A percentile compares a stretch with the other conserved stretches of the same genome.
These are phyloP conservation scores for Hiodon tergisus DNA, from an alignment of 2,113 vertebrate species.

Conservation along the genomic window DNA sequence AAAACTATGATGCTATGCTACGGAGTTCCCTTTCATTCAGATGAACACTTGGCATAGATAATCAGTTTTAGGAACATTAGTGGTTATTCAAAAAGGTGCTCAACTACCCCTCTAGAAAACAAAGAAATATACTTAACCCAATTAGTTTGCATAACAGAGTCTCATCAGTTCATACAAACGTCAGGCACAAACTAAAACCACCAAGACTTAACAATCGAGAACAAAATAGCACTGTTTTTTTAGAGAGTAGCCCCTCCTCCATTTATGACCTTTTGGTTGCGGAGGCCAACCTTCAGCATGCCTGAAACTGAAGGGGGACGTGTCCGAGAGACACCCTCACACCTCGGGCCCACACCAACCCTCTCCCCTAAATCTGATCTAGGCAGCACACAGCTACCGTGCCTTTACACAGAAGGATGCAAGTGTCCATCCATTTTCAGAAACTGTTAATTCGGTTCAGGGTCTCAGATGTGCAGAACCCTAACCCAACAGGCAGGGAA, in stretches of 20 bases:
- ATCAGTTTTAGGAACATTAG: background rate
- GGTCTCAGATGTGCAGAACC: too few species aligned
- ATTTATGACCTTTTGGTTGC: background rate
- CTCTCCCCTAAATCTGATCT: conserved; percentile 28
- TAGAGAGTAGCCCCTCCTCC: background rate
- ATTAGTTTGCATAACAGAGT: too few species aligned
- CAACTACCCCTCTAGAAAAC: background rate
- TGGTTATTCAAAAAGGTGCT: background rate
- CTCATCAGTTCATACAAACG: background rate
- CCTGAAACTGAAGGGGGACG: conserved; percentile 60
- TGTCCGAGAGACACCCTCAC: conserved; percentile 34
- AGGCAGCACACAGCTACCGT: conserved; percentile 17
- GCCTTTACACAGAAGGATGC: background rate
- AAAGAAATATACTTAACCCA: background rate
- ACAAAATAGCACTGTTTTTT: background rate
- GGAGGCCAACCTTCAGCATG: conserved; percentile 28
- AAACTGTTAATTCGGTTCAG: too few species aligned
- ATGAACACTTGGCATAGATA: background rate
- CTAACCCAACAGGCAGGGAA: too few species aligned
- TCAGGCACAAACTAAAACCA: background rate
- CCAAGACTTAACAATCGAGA: background rate
- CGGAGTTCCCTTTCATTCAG: background rate
- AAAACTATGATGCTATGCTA: background rate
- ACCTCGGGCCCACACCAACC: conserved; percentile 25
- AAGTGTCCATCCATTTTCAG: too few species aligned